Base-by-base conservation (phyloP, 2,888 invertebrate genomes). In the Homarus gammarus region DNA sequence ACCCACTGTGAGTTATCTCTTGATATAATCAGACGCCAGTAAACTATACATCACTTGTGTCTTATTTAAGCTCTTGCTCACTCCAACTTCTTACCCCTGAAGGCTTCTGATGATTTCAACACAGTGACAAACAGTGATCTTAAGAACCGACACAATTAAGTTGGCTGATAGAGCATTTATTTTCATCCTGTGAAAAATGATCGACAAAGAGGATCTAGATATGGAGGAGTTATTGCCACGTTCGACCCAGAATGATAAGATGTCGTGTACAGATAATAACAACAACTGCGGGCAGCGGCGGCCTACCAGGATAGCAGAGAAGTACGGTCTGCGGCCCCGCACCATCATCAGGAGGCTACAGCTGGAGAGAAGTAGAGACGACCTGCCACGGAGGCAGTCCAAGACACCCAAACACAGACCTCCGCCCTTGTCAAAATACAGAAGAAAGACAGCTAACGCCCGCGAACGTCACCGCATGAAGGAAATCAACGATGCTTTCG, bases 401-500 rank as follows among this genome's bases (percentile, higher is more conserved):
- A 77, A 82, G 33, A 73, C 72, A 27, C 92, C 93, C 56, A 95
- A 94, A 93, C 93, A 93, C 92, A 95, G 93, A 94, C 96, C 94
- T 2, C 94, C 95, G 27, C 96, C 96, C 10, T 95, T 98, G 92
- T 97, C 97, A 95, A 98, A 98, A 94, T 98, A 98, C 94, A 95
- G 98, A 40, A 95, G 98, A 93, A 97, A 97, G 95, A 97, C 97
- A 0, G 98, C 98, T 18, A 98, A 98, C 94, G 97, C 97, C 0
- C 94, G 98, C 49, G 98, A 98, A 93, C 94, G 98, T 40, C 96
- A 96, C 92, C 95, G 98, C 85, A 98, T 98, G 98, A 95, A 97
- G 78, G 98, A 98, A 93, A 98, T 98, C 93, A 98, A 98, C 94
- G 95, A 96, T 90, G 98, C 98, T 0, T 98, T 98, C 94, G 98